Percentiles rank a stretch among this genome's conserved stretches.
Conservation (phyloP, 2,113 vertebrate species). For the Syngnathus scovelli region DNA sequence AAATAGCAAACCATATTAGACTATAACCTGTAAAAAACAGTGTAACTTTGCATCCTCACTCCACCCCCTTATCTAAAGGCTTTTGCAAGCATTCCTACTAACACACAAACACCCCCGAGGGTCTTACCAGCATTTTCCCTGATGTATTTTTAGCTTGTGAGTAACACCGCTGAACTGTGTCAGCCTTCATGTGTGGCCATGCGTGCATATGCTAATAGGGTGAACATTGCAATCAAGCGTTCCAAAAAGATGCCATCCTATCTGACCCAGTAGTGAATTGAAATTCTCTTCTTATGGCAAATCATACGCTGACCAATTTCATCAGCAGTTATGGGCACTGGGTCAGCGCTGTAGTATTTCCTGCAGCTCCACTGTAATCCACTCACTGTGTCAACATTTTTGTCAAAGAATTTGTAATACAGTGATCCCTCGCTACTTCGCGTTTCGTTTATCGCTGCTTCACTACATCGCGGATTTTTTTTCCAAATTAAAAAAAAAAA, state of each 20-base stretch:
- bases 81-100: not conserved
- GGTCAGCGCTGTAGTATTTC: not conserved
- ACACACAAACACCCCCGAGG: slow-evolving; percentile 24
- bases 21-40: not conserved
- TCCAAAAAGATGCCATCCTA: not conserved
- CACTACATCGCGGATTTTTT: too few relatives aligned
- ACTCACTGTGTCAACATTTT: not conserved
- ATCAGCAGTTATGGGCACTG: not conserved
- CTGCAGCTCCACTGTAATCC: not conserved
- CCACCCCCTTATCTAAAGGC: slow-evolving; percentile 11
- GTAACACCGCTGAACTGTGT: slow-evolving; percentile 25
- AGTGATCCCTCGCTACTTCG: not conserved
- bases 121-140: slow-evolving; percentile 27
- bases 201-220: slow-evolving; percentile 30
- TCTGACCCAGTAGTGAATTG: not conserved
- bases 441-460: too few relatives aligned
- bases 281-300: not conserved
- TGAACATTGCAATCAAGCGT: slow-evolving; percentile 23
- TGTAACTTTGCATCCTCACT: not conserved
- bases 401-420: not conserved
- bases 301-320: not conserved
- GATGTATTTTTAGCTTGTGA: slow-evolving; percentile 51
- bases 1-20: not conserved
- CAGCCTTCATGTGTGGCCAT: slow-evolving; percentile 18
- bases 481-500: too few relatives aligned